phyloP scores from a whole-genome alignment of 2,888 invertebrate genomes.

The Heliconius erato region DNA sequence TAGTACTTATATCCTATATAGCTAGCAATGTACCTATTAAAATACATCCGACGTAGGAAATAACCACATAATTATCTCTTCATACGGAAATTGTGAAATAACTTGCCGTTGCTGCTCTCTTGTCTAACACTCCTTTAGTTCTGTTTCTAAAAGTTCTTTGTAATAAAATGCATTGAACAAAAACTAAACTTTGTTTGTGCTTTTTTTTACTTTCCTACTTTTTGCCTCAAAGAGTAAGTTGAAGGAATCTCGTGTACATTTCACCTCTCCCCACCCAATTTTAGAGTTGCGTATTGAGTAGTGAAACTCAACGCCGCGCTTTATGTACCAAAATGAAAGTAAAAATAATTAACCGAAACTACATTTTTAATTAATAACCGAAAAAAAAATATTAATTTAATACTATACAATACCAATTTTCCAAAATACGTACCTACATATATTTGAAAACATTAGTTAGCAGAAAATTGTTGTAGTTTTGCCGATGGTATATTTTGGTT shows the following conservation, averaged over 20 bases:
- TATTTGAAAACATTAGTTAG: background rate
- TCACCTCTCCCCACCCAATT: no score
- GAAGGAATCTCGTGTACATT: no score
- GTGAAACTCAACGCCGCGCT: no score
- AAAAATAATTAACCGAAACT: no score
- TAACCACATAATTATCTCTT: constrained; percentile 42
- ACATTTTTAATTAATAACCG: no score
- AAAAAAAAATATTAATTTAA: background rate
- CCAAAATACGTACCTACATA: background rate
- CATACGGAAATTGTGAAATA: constrained; percentile 45
- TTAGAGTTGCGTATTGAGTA: no score
- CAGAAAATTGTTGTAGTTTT: constrained; percentile 26
- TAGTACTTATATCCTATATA: background rate
- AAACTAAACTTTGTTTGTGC: no score
- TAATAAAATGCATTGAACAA: background rate
- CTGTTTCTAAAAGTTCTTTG: background rate
- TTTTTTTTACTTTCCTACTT: no score
- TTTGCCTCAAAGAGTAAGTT: no score
- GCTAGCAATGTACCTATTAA: constrained; percentile 33
- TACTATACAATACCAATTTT: background rate
- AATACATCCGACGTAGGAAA: constrained; percentile 43
- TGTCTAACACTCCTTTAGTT: background rate
- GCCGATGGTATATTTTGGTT: constrained; percentile 25
- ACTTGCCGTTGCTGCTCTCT: constrained; percentile 25
- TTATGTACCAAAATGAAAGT: no score